Percentiles rank a stretch among this genome's conserved stretches.
phyloP scores from a whole-genome alignment of 1,140 invertebrate genomes.

The Meteorus sp. region DNA sequence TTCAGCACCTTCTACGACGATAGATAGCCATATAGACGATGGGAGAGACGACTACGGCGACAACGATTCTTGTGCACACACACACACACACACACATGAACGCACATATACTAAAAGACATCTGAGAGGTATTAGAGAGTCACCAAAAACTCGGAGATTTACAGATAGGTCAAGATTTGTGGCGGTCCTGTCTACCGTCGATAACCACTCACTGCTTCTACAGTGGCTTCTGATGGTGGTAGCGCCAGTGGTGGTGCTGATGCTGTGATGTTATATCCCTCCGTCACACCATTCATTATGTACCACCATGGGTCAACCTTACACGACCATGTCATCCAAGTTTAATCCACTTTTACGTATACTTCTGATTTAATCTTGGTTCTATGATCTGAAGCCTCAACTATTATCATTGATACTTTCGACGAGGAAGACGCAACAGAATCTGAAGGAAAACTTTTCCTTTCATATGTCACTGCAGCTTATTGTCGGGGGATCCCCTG shows the following conservation, averaged over 20 bases:
- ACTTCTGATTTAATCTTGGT: too few relatives aligned
- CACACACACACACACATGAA: background rate
- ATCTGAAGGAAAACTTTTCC: too few relatives aligned
- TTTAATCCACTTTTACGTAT: constrained; percentile 36
- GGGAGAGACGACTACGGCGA: too few relatives aligned
- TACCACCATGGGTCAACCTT: constrained; percentile 22
- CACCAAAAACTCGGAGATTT: constrained; percentile 53
- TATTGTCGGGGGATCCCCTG: too few relatives aligned
- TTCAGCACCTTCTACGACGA: background rate
- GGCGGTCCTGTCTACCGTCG: constrained; percentile 46
- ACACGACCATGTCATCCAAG: constrained; percentile 33
- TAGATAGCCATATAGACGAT: too few relatives aligned
- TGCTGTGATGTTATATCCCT: constrained; percentile 12
- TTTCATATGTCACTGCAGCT: too few relatives aligned
- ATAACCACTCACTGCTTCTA: constrained; percentile 42
- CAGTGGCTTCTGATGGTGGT: constrained; percentile 23
- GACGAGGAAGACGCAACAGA: too few relatives aligned
- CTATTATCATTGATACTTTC: too few relatives aligned
- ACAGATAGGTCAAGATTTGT: constrained; percentile 54
- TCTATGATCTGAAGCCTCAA: too few relatives aligned
- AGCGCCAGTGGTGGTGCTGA: too few relatives aligned
- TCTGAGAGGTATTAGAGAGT: constrained; percentile 45
- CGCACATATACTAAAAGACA: background rate
- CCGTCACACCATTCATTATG: constrained; percentile 21
- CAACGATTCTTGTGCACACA: background rate